Evolutionary conservation across 2,888 invertebrate genomes (phyloP), one percentile per base, ranked within the genome.

Genomic region (Sceliomorpha sp.): DNA sequence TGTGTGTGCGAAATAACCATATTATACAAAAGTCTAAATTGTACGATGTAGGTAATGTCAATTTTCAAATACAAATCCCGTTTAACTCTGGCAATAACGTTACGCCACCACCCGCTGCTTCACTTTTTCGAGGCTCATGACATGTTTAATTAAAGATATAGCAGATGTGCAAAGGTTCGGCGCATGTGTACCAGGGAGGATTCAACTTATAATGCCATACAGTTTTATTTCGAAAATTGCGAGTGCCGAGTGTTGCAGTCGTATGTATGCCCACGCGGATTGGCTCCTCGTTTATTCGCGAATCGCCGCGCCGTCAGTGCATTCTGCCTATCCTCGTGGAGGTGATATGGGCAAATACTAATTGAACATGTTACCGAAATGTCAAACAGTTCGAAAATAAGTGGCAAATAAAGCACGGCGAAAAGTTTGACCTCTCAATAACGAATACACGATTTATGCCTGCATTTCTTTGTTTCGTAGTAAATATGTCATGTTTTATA

Each of bases 221-320:
- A 45, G 56, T 45, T 56, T 56, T 56, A 45, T 56, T 56, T 56
- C 45, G 24, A 45, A 56, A 56, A 56, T 56, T 56, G 56, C 7
- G 20, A 9, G 9, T 32, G 47, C 26, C 31, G 47, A 20, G 26
- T 47, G 29, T 56, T 45, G 45, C 55, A 44, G 53, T 36, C 27
- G 26, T 29, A 45, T 20, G 58, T 40, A 56, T 45, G 14, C 47
- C 29, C 47, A 48, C 12, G 40, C 40, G 58, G 40, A 58, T 48
- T 42, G 40, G 24, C 36, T 26, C 12, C 29, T 39, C 47, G 47
- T 58, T 58, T 48, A 58, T 44, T 59, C 40, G 42, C 13, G 42
- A 59, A 59, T 50, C 31, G 29, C 29, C 13, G 31, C 31, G 29
- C 29, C 13, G 31, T 40, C 39, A 24, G 34, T 26, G 14, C 29